A percentile compares a stretch with the other conserved stretches of the same genome.
Conservation (phyloP, 2,113 vertebrate genomes). For the Clarias magur region DNA sequence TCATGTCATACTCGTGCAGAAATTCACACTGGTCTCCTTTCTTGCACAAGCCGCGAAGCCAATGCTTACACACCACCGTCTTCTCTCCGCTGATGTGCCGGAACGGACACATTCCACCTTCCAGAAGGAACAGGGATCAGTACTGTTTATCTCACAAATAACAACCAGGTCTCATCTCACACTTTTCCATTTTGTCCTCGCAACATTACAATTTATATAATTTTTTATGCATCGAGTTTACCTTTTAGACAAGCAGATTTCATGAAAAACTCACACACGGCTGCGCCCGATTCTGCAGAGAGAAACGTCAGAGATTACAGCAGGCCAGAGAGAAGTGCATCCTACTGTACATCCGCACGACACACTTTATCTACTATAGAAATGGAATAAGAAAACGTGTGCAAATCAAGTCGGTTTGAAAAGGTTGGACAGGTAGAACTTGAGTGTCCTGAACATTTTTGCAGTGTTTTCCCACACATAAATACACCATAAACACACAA, state of each 20-base stretch:
- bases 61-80: constrained; percentile 98
- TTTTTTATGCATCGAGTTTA: constrained; percentile 52
- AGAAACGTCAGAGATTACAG: constrained; percentile 38
- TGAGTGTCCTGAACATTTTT: background rate
- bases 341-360: background rate
- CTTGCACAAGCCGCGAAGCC: constrained; percentile 96
- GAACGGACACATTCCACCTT: constrained; percentile 97
- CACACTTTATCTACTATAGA: too few species aligned
- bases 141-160: background rate
- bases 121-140: background rate
- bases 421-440: background rate
- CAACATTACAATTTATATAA: background rate
- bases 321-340: background rate
- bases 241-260: constrained; percentile 94
- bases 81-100: constrained; percentile 98
- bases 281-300: constrained; percentile 88
- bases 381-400: too few species aligned
- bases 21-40: constrained; percentile 99
- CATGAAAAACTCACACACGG: constrained; percentile 97
- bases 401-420: too few species aligned
- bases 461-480: too few species aligned
- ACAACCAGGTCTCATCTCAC: background rate
- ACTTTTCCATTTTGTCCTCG: background rate
- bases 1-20: constrained; percentile 98
- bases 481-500: too few species aligned